Conservation (phyloP, 2,797 vertebrate genomes). For the Microcaecilia unicolor region DNA sequence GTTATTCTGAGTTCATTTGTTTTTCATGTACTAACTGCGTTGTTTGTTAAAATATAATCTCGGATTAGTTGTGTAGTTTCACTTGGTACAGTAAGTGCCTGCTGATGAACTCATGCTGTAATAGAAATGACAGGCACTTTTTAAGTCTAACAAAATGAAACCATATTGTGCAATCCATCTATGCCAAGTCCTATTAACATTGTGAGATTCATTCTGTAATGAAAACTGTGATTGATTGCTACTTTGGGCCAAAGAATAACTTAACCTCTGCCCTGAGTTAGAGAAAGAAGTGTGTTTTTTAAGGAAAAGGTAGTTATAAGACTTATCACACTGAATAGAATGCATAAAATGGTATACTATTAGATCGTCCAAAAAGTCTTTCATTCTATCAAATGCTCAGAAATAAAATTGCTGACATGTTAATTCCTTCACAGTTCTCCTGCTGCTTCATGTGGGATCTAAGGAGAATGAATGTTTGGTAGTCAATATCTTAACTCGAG, state of each 20-base stretch:
- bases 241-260: conserved; percentile 30
- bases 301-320: conserved; percentile 7
- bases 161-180: conserved; percentile 53
- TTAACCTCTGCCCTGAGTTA: conserved; percentile 29
- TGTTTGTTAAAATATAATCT: too few species aligned
- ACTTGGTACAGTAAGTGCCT: background rate
- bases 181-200: conserved; percentile 30
- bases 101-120: background rate
- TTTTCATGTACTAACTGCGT: too few species aligned
- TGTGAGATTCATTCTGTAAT: conserved; percentile 22
- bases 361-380: too few species aligned
- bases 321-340: background rate
- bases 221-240: conserved; percentile 38
- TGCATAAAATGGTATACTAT: too few species aligned
- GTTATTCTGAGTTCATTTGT: too few species aligned
- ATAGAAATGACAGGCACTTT: conserved; percentile 43
- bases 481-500: too few species aligned
- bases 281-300: conserved; percentile 7
- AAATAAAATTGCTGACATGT: too few species aligned
- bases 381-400: too few species aligned
- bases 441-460: too few species aligned
- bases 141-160: conserved; percentile 8
- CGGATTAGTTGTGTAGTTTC: too few species aligned
- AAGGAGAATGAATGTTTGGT: too few species aligned
- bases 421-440: too few species aligned